phyloP scores from a whole-genome alignment of 2,113 vertebrate genomes.

The Nanger granti region DNA sequence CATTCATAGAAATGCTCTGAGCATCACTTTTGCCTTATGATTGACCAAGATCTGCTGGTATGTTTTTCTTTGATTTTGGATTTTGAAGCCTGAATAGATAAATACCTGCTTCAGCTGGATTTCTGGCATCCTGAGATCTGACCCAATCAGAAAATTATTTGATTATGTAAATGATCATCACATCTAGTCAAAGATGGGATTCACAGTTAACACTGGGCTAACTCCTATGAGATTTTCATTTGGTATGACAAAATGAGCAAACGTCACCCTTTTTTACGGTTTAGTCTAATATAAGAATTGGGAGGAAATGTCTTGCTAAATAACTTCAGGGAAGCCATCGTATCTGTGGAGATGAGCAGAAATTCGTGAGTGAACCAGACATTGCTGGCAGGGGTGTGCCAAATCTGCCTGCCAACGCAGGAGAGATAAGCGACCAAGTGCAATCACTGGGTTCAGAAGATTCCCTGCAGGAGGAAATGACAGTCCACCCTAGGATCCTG shows the following conservation, averaged over 20 bases:
- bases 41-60: neutral
- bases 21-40: neutral
- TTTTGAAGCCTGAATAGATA: neutral
- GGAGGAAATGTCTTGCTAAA: neutral
- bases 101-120: neutral
- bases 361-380: neutral
- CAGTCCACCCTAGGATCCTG: neutral
- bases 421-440: neutral
- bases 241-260: neutral
- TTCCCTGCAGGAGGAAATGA: neutral
- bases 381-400: neutral
- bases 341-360: neutral
- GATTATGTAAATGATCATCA: neutral
- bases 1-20: neutral
- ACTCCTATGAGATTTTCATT: neutral
- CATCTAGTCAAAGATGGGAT: neutral
- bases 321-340: neutral
- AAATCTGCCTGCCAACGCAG: neutral
- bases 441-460: rapidly evolving
- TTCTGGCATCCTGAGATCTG: neutral
- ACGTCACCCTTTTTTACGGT: neutral
- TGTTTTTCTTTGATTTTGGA: neutral
- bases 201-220: neutral
- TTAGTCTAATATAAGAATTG: neutral
- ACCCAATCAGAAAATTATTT: neutral